Conservation (phyloP, 2,797 vertebrate genomes). For the Microchirus variegatus region DNA sequence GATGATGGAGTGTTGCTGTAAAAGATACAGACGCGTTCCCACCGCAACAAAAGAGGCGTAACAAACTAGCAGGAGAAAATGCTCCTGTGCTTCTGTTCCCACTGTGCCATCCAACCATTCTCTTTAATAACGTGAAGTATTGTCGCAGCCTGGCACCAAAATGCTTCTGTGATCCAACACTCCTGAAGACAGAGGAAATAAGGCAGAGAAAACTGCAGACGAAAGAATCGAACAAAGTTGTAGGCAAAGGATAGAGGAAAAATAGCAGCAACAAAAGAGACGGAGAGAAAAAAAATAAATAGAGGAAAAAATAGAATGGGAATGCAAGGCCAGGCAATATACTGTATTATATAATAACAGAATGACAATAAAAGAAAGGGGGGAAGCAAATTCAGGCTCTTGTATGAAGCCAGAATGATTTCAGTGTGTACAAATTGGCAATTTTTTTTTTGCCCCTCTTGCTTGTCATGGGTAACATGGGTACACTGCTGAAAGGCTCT, state of each 20-base stretch:
- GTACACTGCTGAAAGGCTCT: conserved; percentile 38
- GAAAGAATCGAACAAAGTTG: too few relatives aligned
- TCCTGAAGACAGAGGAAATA: conserved; percentile 54
- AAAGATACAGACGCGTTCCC: conserved; percentile 39
- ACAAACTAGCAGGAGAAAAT: conserved; percentile 45
- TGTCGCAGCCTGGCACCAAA: conserved; percentile 63
- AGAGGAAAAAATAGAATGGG: background rate
- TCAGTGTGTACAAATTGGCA: conserved; percentile 68
- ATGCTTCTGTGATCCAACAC: conserved; percentile 65
- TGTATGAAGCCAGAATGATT: conserved; percentile 65
- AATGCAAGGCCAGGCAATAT: conserved; percentile 15
- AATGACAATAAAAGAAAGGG: conserved; percentile 42
- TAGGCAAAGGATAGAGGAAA: conserved; percentile 29
- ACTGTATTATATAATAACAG: conserved; percentile 27
- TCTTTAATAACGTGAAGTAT: conserved; percentile 71
- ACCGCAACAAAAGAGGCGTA: conserved; percentile 41
- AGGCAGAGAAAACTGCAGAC: too few relatives aligned
- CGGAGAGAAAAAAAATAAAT: conserved; percentile 40
- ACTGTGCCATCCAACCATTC: conserved; percentile 56
- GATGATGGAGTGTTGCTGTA: conserved; percentile 42
- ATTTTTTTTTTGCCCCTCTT: conserved; percentile 47
- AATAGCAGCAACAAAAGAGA: conserved; percentile 52
- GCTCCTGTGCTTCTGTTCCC: conserved; percentile 39
- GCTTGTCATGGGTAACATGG: conserved; percentile 59
- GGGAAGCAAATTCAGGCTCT: conserved; percentile 52